Evolutionary conservation across 1,140 invertebrate species (phyloP).

Genomic region (Pachyrhynchus sulphureomaculatus): DNA sequence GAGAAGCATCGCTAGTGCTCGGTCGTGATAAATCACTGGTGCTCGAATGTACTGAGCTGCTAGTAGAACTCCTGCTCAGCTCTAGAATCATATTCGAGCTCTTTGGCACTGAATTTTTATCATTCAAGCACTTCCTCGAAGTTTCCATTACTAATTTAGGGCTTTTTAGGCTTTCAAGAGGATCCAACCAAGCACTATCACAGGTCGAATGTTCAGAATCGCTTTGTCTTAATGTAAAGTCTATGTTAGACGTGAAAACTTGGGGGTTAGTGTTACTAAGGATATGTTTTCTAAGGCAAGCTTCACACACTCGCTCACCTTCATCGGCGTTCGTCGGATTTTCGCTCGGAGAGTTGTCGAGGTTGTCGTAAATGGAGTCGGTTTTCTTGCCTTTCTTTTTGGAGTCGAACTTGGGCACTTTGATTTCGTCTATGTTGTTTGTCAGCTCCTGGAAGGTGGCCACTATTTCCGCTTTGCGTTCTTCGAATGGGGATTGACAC

Average conservation of each 20-base stretch:
- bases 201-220: constrained; percentile 3
- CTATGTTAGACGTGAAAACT: constrained; percentile 1
- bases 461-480: constrained; percentile 42
- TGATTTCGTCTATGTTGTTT: constrained; percentile 32
- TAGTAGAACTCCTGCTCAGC: neutral
- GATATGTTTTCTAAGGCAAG: neutral
- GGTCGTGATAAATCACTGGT: neutral
- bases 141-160: constrained; percentile 45
- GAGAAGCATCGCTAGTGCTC: neutral
- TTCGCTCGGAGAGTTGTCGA: constrained; percentile 1
- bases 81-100: constrained; percentile 13
- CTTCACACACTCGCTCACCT: constrained; percentile 36
- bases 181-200: constrained; percentile 26
- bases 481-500: constrained; percentile 41
- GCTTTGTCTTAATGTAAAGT: neutral
- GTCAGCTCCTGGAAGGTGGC: constrained; percentile 45
- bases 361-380: constrained; percentile 29
- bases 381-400: constrained; percentile 2
- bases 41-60: neutral
- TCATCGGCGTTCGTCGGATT: constrained; percentile 16
- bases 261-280: neutral
- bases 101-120: neutral
- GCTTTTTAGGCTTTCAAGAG: constrained; percentile 44
- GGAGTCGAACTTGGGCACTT: constrained; percentile 13
- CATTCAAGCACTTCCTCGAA: constrained; percentile 21